Percentiles rank a stretch among this genome's conserved stretches.
phyloP scores from a whole-genome alignment of 2,888 invertebrate species.

The Ophraella communa region DNA sequence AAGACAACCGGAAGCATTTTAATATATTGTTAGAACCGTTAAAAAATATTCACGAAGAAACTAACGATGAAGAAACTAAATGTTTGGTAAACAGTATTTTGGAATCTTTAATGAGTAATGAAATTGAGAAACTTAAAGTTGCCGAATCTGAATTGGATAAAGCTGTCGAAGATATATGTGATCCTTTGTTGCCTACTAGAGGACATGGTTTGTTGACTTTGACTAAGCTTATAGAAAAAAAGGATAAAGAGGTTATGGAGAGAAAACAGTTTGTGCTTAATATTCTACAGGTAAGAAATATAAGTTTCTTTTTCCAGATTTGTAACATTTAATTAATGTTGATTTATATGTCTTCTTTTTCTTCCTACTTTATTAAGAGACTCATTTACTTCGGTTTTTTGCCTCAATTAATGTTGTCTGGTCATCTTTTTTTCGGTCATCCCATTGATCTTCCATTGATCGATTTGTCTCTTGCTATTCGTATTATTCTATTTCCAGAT shows the following conservation, averaged over 20 bases:
- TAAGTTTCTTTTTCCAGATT: too few species aligned
- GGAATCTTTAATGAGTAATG: slow-evolving; percentile 25
- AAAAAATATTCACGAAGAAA: slow-evolving; percentile 43
- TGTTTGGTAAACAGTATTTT: slow-evolving; percentile 45
- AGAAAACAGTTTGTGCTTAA: slow-evolving; percentile 73
- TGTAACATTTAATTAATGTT: too few species aligned
- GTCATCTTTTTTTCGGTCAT: too few species aligned
- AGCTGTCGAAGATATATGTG: slow-evolving; percentile 72
- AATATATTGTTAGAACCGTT: slow-evolving; percentile 50
- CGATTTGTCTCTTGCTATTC: too few species aligned
- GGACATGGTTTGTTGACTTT: slow-evolving; percentile 81
- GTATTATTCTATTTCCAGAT: too few species aligned
- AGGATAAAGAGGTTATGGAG: slow-evolving; percentile 69
- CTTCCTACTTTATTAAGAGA: too few species aligned
- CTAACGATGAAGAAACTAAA: slow-evolving; percentile 48
- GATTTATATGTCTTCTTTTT: too few species aligned
- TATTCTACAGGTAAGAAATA: slow-evolving; percentile 70
- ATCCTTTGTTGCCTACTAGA: slow-evolving; percentile 77
- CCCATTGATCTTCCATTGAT: too few species aligned
- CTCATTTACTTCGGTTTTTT: too few species aligned
- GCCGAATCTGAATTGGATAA: slow-evolving; percentile 63
- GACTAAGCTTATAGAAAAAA: slow-evolving; percentile 72
- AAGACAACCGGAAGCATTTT: slow-evolving; percentile 50
- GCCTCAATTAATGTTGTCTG: too few species aligned
- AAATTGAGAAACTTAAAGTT: slow-evolving; percentile 20